These are phyloP conservation scores for Rhinoraja longicauda DNA, from an alignment of 2,797 vertebrate species.

Conservation along the genomic window DNA sequence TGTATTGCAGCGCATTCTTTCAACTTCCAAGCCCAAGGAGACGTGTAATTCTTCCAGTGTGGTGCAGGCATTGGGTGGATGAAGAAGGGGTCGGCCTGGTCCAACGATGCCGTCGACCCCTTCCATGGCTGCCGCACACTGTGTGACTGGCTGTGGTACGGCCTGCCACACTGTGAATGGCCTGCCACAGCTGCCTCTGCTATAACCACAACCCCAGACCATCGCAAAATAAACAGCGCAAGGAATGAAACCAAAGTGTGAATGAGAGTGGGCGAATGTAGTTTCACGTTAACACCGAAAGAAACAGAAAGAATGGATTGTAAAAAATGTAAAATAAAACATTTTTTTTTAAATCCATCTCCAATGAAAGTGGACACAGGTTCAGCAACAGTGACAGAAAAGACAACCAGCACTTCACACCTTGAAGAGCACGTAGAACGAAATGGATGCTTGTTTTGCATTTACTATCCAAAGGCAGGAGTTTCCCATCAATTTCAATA, in stretches of 20 bases:
- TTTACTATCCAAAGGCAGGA: neutral
- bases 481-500: too few relatives aligned
- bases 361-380: neutral
- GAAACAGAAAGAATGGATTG: neutral
- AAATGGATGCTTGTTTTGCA: neutral
- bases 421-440: neutral
- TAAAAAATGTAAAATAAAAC: neutral
- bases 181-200: too few relatives aligned
- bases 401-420: neutral
- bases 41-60: too few relatives aligned
- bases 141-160: too few relatives aligned
- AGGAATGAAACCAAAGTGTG: neutral
- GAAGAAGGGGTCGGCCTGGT: too few relatives aligned
- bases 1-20: too few relatives aligned
- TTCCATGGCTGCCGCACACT: too few relatives aligned
- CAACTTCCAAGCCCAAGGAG: too few relatives aligned
- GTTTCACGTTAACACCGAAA: neutral
- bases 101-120: too few relatives aligned
- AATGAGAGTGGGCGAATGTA: constrained; percentile 17
- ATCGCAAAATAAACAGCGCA: neutral
- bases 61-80: too few relatives aligned
- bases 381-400: neutral
- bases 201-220: neutral
- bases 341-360: neutral
- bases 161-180: too few relatives aligned